Percentiles rank a stretch among this genome's conserved stretches.
Conservation (phyloP, 1,140 invertebrate species). For the Leptinotarsa texana region DNA sequence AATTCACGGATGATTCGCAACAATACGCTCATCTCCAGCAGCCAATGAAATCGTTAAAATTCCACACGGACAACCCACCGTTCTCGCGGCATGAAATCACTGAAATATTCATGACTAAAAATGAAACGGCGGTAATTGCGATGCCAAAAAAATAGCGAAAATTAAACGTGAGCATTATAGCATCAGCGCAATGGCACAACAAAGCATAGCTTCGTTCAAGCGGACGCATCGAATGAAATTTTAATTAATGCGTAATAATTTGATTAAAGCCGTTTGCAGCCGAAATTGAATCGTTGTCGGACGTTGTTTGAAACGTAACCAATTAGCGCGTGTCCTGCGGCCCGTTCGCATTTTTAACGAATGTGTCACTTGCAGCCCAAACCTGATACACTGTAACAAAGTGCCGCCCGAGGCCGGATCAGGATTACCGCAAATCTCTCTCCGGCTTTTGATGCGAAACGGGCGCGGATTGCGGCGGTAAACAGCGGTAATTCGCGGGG, state of each 20-base stretch:
- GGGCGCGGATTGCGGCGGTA: slow-evolving; percentile 21
- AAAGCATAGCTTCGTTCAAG: slow-evolving; percentile 39
- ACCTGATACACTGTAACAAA: slow-evolving; percentile 47
- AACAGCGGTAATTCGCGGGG: slow-evolving; percentile 25
- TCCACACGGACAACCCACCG: no score
- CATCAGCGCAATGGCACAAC: slow-evolving; percentile 19
- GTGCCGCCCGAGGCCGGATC: slow-evolving; percentile 20
- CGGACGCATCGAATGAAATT: slow-evolving; percentile 51
- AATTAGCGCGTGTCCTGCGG: slow-evolving; percentile 45
- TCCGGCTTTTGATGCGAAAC: slow-evolving; percentile 12
- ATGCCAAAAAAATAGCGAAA: slow-evolving; percentile 1
- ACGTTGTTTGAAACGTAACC: slow-evolving; percentile 43
- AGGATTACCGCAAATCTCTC: slow-evolving; percentile 27
- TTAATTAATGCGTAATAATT: slow-evolving; percentile 55
- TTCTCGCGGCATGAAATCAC: background rate
- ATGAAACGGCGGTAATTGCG: slow-evolving; percentile 9
- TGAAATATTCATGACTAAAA: slow-evolving; percentile 9
- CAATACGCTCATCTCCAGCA: no score
- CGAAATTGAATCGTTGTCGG: slow-evolving; percentile 42
- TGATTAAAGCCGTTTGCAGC: slow-evolving; percentile 47
- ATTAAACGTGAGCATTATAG: slow-evolving; percentile 12
- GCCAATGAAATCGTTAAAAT: no score
- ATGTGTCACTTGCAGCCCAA: slow-evolving; percentile 52
- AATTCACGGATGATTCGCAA: no score
- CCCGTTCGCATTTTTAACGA: slow-evolving; percentile 52